A percentile compares a stretch with the other conserved stretches of the same genome.
Evolutionary conservation across 2,113 vertebrate genomes (phyloP).

Genomic region (Scalopus aquaticus): DNA sequence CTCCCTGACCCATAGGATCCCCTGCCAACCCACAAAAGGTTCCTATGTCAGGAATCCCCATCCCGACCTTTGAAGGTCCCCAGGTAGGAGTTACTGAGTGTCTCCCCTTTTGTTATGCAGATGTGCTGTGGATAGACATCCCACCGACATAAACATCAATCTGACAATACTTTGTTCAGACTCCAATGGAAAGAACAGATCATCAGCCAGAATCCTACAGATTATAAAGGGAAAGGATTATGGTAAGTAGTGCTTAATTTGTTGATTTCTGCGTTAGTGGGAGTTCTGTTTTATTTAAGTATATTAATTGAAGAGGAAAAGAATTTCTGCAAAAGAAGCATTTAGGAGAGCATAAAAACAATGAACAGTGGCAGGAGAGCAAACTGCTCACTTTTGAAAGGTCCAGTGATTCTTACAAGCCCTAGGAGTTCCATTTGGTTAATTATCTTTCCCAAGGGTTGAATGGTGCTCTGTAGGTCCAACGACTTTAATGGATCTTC

Average conservation of each 20-base stretch:
- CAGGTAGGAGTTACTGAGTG: not conserved
- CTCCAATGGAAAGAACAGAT: constrained; percentile 93
- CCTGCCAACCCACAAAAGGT: not conserved
- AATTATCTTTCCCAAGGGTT: constrained; percentile 16
- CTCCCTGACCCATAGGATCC: not conserved
- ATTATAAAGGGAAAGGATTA: constrained; percentile 97
- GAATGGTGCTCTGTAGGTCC: not conserved
- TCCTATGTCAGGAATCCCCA: not conserved
- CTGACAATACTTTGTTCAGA: constrained; percentile 97
- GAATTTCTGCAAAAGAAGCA: constrained; percentile 8
- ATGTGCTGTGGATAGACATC: constrained; percentile 94
- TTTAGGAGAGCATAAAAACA: not conserved
- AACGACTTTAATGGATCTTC: constrained; percentile 32
- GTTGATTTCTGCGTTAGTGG: constrained; percentile 2
- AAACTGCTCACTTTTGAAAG: constrained; percentile 46
- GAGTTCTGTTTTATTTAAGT: constrained; percentile 27
- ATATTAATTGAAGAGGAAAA: constrained; percentile 45
- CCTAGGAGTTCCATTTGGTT: not conserved
- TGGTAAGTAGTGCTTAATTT: constrained; percentile 87
- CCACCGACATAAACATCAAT: constrained; percentile 90
- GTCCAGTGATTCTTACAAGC: not conserved
- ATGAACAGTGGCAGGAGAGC: not conserved
- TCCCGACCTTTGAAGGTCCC: not conserved
- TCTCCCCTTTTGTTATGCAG: constrained; percentile 81
- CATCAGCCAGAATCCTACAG: constrained; percentile 95